Evolutionary conservation across 2,888 invertebrate species (phyloP).

Genomic region (Leptinotarsa rubiginosa): DNA sequence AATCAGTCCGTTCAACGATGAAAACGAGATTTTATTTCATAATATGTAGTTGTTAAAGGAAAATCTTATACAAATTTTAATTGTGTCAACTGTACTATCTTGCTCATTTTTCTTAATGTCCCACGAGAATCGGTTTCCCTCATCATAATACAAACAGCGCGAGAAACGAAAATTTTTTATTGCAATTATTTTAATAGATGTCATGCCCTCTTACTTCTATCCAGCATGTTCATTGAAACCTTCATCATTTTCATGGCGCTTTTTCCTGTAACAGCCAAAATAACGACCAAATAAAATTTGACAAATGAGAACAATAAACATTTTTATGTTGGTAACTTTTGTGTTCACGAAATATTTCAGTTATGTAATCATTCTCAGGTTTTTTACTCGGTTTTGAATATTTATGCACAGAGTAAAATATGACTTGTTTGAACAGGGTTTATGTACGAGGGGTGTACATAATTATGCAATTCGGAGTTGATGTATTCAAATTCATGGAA

Average conservation of each 20-base stretch:
- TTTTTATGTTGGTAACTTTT: constrained; percentile 19
- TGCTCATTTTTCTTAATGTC: background rate
- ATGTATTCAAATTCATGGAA: constrained; percentile 10
- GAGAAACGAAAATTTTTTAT: background rate
- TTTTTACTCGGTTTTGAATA: constrained; percentile 20
- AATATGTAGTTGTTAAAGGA: too few species aligned
- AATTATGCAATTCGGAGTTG: constrained; percentile 8
- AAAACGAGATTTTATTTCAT: too few species aligned
- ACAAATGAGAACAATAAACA: constrained; percentile 20
- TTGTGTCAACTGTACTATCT: too few species aligned
- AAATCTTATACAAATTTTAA: too few species aligned
- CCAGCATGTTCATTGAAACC: constrained; percentile 16
- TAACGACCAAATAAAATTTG: constrained; percentile 22
- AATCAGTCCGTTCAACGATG: too few species aligned
- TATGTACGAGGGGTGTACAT: constrained; percentile 20
- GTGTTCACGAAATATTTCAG: constrained; percentile 20
- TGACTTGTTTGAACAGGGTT: constrained; percentile 18
- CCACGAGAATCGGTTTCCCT: background rate
- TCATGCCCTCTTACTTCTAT: background rate
- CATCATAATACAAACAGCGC: background rate
- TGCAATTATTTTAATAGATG: background rate
- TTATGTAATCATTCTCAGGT: constrained; percentile 18
- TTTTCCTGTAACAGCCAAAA: constrained; percentile 13
- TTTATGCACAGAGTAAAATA: constrained; percentile 14
- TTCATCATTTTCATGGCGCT: constrained; percentile 8